These are phyloP conservation scores for Xiphophorus couchianus DNA, from an alignment of 2,113 vertebrate species.

Conservation along the genomic window DNA sequence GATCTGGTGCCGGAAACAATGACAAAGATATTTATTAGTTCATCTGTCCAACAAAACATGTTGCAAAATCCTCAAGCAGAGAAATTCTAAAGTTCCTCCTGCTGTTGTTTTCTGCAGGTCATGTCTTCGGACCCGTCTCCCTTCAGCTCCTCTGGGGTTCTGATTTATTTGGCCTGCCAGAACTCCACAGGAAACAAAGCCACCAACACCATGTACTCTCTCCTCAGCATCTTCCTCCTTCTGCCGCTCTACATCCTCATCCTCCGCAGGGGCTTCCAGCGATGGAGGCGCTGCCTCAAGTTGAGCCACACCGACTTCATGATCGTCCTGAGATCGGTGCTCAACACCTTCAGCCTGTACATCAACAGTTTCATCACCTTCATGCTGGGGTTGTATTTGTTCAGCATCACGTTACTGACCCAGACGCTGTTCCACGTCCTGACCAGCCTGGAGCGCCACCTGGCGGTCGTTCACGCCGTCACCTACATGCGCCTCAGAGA, in stretches of 20 bases:
- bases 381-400: rapidly evolving
- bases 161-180: neutral
- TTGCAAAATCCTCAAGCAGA: too few relatives aligned
- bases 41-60: too few relatives aligned
- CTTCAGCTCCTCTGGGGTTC: rapidly evolving
- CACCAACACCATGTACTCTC: rapidly evolving
- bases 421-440: conserved; percentile 24
- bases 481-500: neutral
- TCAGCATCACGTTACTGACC: rapidly evolving
- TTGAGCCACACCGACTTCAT: conserved; percentile 25
- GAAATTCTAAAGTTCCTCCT: neutral
- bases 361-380: rapidly evolving
- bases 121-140: conserved; percentile 4
- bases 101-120: conserved; percentile 8
- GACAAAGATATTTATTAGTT: too few relatives aligned
- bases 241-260: conserved; percentile 25
- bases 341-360: rapidly evolving
- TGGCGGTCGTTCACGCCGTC: conserved; percentile 38
- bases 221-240: neutral
- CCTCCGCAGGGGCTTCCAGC: conserved; percentile 15
- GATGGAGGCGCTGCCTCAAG: neutral
- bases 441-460: conserved; percentile 48
- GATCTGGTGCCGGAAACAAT: too few relatives aligned
- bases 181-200: rapidly evolving
- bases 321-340: rapidly evolving